phyloP scores from a whole-genome alignment of 2,888 invertebrate genomes.

The Thecophora atra region DNA sequence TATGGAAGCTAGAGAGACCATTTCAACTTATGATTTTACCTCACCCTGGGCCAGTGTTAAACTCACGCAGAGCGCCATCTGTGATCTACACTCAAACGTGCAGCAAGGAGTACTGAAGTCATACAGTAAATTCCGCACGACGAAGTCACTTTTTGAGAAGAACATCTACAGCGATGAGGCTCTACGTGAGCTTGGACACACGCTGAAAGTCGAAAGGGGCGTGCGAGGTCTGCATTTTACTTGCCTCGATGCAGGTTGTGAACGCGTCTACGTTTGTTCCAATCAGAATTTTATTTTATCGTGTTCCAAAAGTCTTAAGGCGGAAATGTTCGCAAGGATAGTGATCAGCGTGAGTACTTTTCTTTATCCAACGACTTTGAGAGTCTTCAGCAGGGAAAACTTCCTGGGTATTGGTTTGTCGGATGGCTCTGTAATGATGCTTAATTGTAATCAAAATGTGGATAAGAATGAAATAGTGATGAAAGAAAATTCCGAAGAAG shows the following conservation, averaged over 20 bases:
- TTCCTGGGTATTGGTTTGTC: constrained; percentile 62
- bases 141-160: constrained; percentile 62
- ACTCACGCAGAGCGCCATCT: constrained; percentile 60
- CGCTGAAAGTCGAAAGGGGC: constrained; percentile 46
- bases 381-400: constrained; percentile 57
- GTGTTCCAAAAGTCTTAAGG: constrained; percentile 60
- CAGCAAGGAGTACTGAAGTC: constrained; percentile 51
- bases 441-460: constrained; percentile 56
- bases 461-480: constrained; percentile 28
- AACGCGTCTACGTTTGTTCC: constrained; percentile 60
- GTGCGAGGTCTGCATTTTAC: constrained; percentile 61
- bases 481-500: constrained; percentile 4
- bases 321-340: constrained; percentile 58
- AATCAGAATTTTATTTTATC: constrained; percentile 62
- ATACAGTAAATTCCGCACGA: constrained; percentile 60
- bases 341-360: constrained; percentile 58
- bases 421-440: constrained; percentile 62
- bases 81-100: constrained; percentile 58
- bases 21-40: constrained; percentile 50
- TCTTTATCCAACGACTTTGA: constrained; percentile 60
- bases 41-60: constrained; percentile 65
- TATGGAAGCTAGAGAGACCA: not conserved
- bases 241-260: constrained; percentile 58
- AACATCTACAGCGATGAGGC: constrained; percentile 63
- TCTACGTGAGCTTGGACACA: constrained; percentile 60